Percentiles rank a stretch among this genome's conserved stretches.
phyloP scores from a whole-genome alignment of 2,888 invertebrate genomes.

The Scaptomyza caliginosa region DNA sequence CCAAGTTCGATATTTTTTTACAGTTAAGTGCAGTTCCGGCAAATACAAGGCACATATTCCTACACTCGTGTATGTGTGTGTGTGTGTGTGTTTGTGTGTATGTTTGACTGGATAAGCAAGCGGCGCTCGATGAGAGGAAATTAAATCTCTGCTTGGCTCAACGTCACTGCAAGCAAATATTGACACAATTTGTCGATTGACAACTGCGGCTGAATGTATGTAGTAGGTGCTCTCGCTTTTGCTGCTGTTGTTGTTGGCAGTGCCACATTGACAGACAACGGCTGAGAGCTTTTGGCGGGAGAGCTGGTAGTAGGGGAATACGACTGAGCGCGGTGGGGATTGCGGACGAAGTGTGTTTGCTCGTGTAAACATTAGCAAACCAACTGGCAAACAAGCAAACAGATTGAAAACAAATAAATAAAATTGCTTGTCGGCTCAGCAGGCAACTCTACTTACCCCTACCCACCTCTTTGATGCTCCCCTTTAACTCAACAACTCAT shows the following conservation, averaged over 20 bases:
- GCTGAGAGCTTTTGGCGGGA: conserved; percentile 15
- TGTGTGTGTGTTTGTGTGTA: conserved; percentile 2
- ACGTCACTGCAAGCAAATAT: conserved; percentile 72
- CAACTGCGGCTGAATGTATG: conserved; percentile 58
- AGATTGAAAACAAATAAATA: conserved; percentile 78
- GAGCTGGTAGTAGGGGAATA: neutral
- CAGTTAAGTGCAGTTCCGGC: conserved; percentile 26
- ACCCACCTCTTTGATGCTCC: neutral
- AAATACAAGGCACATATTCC: conserved; percentile 11
- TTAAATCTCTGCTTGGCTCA: conserved; percentile 74
- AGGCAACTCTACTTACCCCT: conserved; percentile 22
- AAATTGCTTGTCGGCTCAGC: conserved; percentile 62
- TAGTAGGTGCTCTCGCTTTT: neutral
- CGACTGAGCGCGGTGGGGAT: neutral
- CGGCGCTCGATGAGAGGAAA: conserved; percentile 68
- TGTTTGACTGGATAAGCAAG: conserved; percentile 37
- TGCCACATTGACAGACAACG: conserved; percentile 25
- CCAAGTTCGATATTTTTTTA: conserved; percentile 13
- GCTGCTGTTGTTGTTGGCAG: conserved; percentile 4
- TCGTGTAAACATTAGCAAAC: conserved; percentile 78
- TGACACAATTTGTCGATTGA: conserved; percentile 75
- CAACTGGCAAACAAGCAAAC: conserved; percentile 77
- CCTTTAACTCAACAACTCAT: conserved; percentile 30
- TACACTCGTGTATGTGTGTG: too few relatives aligned
- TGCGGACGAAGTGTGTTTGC: conserved; percentile 56